Percentiles rank a stretch among this genome's conserved stretches.
Conservation (phyloP, 2,113 vertebrate genomes). For the Nestor notabilis region DNA sequence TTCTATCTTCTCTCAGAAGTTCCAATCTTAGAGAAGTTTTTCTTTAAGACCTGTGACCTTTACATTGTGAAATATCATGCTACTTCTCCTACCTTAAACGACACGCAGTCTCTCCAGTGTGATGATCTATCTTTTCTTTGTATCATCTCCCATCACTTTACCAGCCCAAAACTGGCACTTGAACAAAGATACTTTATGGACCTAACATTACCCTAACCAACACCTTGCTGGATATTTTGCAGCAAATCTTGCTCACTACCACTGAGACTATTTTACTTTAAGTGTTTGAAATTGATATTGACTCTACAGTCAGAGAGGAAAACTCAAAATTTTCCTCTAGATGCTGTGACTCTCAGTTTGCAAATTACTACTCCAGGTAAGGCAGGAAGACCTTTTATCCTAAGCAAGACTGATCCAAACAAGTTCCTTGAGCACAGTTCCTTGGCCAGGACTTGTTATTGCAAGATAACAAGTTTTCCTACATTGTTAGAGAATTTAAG, state of each 20-base stretch:
- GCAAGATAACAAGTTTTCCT: not conserved
- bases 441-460: not conserved
- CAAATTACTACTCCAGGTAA: not conserved
- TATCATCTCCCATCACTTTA: not conserved
- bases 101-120: not conserved
- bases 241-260: not conserved
- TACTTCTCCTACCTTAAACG: not conserved
- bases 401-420: not conserved
- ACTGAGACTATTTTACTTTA: not conserved
- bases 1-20: not conserved
- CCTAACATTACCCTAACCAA: not conserved
- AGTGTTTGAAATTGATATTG: not conserved
- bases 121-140: not conserved
- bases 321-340: not conserved
- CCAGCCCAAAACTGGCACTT: not conserved
- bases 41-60: not conserved
- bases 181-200: rapidly evolving
- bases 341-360: not conserved
- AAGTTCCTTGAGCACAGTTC: not conserved
- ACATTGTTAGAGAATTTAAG: not conserved
- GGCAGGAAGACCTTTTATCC: not conserved
- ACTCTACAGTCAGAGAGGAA: not conserved
- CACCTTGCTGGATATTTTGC: not conserved
- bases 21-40: not conserved
- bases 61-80: not conserved